Percentiles rank a stretch among this genome's conserved stretches.
Conservation (phyloP, 2,888 invertebrate genomes). For the Gymnosoma rotundatum region DNA sequence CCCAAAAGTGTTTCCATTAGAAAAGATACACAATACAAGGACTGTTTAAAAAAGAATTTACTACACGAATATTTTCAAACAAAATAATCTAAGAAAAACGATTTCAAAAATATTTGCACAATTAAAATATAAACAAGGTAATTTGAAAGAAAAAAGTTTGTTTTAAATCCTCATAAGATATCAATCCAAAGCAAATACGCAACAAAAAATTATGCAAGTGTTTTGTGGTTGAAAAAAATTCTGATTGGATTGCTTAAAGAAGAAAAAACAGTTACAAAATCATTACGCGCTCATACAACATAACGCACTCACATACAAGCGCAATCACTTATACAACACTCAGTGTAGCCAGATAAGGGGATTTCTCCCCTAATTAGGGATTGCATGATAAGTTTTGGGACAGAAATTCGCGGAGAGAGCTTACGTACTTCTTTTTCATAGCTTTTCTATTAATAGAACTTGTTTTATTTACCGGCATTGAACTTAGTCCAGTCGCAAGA, state of each 20-base stretch:
- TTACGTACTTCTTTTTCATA: too few species aligned
- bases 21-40: slow-evolving; percentile 42
- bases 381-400: too few species aligned
- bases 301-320: slow-evolving; percentile 35
- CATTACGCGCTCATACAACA: slow-evolving; percentile 53
- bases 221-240: slow-evolving; percentile 64
- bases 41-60: slow-evolving; percentile 29
- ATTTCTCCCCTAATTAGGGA: too few species aligned
- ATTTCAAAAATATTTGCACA: slow-evolving; percentile 13
- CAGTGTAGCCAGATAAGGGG: too few species aligned
- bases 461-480: too few species aligned
- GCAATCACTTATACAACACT: background rate
- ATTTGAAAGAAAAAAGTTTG: slow-evolving; percentile 37
- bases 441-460: too few species aligned
- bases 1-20: slow-evolving; percentile 66
- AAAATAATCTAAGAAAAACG: slow-evolving; percentile 35
- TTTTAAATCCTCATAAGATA: slow-evolving; percentile 22
- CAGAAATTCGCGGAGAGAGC: too few species aligned
- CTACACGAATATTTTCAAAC: background rate
- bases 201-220: slow-evolving; percentile 69
- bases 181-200: slow-evolving; percentile 47
- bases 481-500: too few species aligned
- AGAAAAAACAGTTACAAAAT: slow-evolving; percentile 66
- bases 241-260: slow-evolving; percentile 69
- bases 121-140: slow-evolving; percentile 54